Evolutionary conservation across 1,140 invertebrate genomes (phyloP), one percentile per base, ranked within the genome.

Genomic region (Drosophila murphyi): DNA sequence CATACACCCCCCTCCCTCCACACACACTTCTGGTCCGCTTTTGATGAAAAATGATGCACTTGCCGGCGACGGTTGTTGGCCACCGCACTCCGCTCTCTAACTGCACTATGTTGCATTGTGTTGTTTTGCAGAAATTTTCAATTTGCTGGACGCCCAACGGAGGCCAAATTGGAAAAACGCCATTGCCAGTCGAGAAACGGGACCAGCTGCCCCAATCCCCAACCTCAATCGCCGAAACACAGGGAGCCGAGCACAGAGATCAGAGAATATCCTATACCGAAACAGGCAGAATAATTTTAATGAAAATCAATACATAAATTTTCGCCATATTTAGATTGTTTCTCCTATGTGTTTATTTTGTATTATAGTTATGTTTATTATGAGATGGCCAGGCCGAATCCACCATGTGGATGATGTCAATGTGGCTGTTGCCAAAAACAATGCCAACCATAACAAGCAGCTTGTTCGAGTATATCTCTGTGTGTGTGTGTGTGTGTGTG

Each of bases 221-320:
- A n/a, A 43, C 10, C 10, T n/a, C n/a, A 20, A 29, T 45, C 39
- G 28, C 20, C 20, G 20, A 20, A 20, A 20, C 20, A 20, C 20
- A 20, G 20, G 20, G 20, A 48, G 32, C 39, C 8, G 10, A 20
- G 50, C 55, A 35, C 12, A 32, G n/a, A 50, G 45, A 60, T 32
- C 48, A 41, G n/a, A 35, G 28, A 62, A 45, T 69, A 62, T 39
- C 29, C 50, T 56, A 55, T 34, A 73, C 67, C 57, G 52, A 74
- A 51, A 28, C 76, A 48, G 60, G 37, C 48, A 55, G 72, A 76
- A 88, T 82, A 81, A 85, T 89, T 76, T 89, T 85, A 78, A 89
- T 89, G 74, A 81, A 89, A 89, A 89, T 85, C 85, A 89, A 89
- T 89, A 89, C 80, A 89, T 89, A 90, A 89, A 89, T 89, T 88